Base-by-base conservation (phyloP, 2,797 vertebrate genomes). In the Sorex maritimensis region DNA sequence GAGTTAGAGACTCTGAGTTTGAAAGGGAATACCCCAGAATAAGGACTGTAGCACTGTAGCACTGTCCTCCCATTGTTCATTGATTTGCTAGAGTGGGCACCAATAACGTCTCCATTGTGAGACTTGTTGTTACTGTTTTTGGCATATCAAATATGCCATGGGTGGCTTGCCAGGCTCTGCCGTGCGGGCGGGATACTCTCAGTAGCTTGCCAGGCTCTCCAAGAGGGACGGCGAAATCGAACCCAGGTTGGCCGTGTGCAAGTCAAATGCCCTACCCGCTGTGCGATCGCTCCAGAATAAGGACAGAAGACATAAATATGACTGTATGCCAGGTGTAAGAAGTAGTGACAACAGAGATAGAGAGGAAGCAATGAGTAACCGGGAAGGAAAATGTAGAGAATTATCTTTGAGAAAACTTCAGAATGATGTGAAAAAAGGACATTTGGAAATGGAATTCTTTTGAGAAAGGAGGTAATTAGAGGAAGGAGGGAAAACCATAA, bases 291-390 rank as follows among this genome's bases (percentile, higher is more conserved):
- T 15, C 52, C 6, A 44, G 34, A 94, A 61, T 11, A 81, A 73
- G 30, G 63, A 90, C 2, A 84, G 34, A 86, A 88, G 65, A 21
- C 24, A 1, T 38, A 69, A 72, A 79, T 85, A 55, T 6, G 68
- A n/a, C 88, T 58, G 86, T 3, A 63, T 93, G 30, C 28, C 78
- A 72, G 34, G 38, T 38, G 30, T 84, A 88, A 78, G 1, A 73
- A 63, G 55, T 28, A 67, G 81, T 81, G 84, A 12, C 80, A 38
- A 74, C 88, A 86, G 30, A 79, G 41, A 30, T 21, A 41, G 63
- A 46, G n/a, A 49, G 61, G n/a, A 90, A 92, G 86, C 19, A 28
- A 80, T 46, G 41, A 93, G 4, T 55, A 86, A 69, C 82, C 78
- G 46, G 41, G 68, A 87, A 88, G 17, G 74, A 90, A 81, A 93